These are phyloP conservation scores for Margarornis squamiger DNA, from an alignment of 2,797 vertebrate species.

Conservation along the genomic window DNA sequence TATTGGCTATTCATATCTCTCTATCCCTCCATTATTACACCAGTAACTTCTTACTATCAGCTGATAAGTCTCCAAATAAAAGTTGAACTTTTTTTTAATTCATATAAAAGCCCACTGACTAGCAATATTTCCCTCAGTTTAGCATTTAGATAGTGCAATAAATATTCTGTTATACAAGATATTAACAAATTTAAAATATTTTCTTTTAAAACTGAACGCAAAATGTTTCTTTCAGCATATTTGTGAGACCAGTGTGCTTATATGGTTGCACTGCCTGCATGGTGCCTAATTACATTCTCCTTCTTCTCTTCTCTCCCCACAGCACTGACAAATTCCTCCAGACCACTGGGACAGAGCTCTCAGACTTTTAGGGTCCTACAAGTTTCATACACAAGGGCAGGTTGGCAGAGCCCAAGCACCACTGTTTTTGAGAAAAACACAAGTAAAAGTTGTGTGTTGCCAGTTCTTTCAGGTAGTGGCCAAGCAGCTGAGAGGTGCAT, in stretches of 20 bases:
- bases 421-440: neutral
- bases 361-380: neutral
- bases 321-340: neutral
- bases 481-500: neutral
- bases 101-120: neutral
- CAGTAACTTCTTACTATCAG: neutral
- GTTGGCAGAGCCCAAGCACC: neutral
- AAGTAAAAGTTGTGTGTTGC: neutral
- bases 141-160: constrained; percentile 12
- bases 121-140: neutral
- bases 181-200: neutral
- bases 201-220: neutral
- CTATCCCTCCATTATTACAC: neutral
- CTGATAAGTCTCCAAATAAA: neutral
- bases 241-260: neutral
- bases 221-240: neutral
- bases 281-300: neutral
- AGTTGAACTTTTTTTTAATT: neutral
- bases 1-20: neutral
- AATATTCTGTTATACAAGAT: neutral
- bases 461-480: neutral
- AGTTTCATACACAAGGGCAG: neutral
- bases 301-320: neutral
- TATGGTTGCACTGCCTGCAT: fast-evolving
- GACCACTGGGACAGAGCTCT: neutral